A percentile compares a stretch with the other conserved stretches of the same genome.
These are phyloP conservation scores for Melanophora roralis DNA, from an alignment of 2,888 invertebrate genomes.

Conservation along the genomic window DNA sequence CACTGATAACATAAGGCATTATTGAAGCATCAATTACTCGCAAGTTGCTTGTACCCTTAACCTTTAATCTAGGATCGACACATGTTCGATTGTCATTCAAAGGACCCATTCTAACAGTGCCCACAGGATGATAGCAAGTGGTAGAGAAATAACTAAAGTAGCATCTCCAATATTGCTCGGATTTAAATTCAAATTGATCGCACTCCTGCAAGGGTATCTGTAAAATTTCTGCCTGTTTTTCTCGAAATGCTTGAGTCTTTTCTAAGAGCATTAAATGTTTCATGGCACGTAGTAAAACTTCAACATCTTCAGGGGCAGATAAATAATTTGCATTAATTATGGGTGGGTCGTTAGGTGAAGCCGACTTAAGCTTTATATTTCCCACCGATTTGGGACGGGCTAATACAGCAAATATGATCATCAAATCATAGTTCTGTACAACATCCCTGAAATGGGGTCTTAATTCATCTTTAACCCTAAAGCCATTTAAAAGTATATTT, in stretches of 20 bases:
- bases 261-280: constrained; percentile 73
- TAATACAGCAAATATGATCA: constrained; percentile 63
- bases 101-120: constrained; percentile 86
- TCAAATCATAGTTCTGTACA: constrained; percentile 47
- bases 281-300: constrained; percentile 70
- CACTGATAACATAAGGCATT: constrained; percentile 85
- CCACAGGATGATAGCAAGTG: constrained; percentile 83
- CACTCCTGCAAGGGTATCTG: constrained; percentile 65
- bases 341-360: constrained; percentile 78
- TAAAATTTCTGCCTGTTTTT: constrained; percentile 68
- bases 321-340: constrained; percentile 80
- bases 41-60: constrained; percentile 82
- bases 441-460: constrained; percentile 22
- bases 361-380: constrained; percentile 77
- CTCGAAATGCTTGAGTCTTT: constrained; percentile 75
- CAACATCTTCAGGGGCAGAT: constrained; percentile 76
- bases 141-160: constrained; percentile 81
- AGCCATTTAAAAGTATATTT: constrained; percentile 66
- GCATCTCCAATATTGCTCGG: constrained; percentile 82
- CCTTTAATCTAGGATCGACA: constrained; percentile 82
- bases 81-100: constrained; percentile 80
- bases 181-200: constrained; percentile 67
- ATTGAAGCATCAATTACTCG: constrained; percentile 86
- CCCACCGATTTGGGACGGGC: constrained; percentile 77
- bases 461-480: constrained; percentile 48